Percentiles rank a stretch among this genome's conserved stretches.
These are phyloP conservation scores for Coptodon rendalli DNA, from an alignment of 2,113 vertebrate genomes.

Conservation along the genomic window DNA sequence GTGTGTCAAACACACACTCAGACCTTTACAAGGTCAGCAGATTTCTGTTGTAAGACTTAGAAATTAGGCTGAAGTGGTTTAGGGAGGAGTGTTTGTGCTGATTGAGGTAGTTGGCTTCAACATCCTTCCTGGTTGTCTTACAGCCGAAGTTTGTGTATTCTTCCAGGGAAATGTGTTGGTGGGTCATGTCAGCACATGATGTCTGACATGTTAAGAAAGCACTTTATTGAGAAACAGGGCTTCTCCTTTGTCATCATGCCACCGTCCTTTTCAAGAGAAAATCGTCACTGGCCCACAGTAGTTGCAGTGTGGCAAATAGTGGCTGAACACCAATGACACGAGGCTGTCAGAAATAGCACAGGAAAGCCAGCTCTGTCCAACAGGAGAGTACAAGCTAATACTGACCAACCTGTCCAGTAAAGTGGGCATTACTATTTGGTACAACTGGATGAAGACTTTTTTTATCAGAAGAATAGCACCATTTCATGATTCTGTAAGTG, in stretches of 20 bases:
- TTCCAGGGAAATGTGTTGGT: neutral
- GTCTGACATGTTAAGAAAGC: neutral
- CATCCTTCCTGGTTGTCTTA: neutral
- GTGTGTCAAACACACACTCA: neutral
- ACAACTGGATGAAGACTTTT: neutral
- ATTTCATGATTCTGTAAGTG: neutral
- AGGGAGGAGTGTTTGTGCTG: neutral
- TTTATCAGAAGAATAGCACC: neutral
- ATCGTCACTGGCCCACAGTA: neutral
- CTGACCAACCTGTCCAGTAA: neutral
- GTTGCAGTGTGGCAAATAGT: neutral
- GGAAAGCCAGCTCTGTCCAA: slow-evolving; percentile 3
- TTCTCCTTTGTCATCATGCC: neutral
- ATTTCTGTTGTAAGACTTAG: neutral
- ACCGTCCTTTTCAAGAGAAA: neutral
- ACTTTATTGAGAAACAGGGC: neutral
- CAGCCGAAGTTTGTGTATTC: neutral
- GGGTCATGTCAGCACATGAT: neutral
- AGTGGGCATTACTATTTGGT: neutral
- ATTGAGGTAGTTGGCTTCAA: neutral
- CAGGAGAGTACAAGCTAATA: neutral
- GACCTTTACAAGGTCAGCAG: neutral
- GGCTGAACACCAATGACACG: neutral
- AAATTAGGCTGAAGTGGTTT: neutral
- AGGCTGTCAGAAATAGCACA: slow-evolving; percentile 34